Percentiles rank a stretch among this genome's conserved stretches.
Evolutionary conservation across 2,888 invertebrate species (phyloP).

Genomic region (Philaethria dido): DNA sequence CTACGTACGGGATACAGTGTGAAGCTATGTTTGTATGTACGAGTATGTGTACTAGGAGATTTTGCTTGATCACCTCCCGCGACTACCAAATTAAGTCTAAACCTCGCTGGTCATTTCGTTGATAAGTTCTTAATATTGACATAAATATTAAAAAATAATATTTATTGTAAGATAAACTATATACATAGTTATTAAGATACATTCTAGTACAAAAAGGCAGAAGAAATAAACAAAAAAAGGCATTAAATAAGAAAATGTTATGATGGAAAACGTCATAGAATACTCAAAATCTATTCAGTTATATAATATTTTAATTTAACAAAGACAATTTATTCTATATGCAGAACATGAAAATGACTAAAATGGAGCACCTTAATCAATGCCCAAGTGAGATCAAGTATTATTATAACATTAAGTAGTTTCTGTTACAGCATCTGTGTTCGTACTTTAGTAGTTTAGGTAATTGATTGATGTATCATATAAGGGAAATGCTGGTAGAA

Average conservation of each 20-base stretch:
- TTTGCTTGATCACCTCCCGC: too few species aligned
- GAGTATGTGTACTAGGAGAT: too few species aligned
- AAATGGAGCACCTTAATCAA: neutral
- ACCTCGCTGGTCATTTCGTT: too few species aligned
- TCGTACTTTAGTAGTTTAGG: slow-evolving; percentile 15
- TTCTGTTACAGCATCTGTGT: slow-evolving; percentile 1
- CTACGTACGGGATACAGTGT: too few species aligned
- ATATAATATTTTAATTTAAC: neutral
- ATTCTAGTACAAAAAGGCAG: too few species aligned
- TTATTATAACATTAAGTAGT: slow-evolving; percentile 9
- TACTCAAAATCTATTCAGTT: neutral
- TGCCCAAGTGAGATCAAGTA: slow-evolving; percentile 1
- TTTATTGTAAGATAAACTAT: too few species aligned
- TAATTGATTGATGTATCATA: slow-evolving; percentile 15
- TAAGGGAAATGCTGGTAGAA: neutral
- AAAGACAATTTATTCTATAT: neutral
- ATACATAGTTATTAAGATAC: too few species aligned
- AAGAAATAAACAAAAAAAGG: neutral
- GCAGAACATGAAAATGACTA: neutral
- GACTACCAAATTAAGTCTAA: too few species aligned
- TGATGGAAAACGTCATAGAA: neutral
- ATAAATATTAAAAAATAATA: too few species aligned
- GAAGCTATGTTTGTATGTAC: too few species aligned
- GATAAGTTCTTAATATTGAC: too few species aligned
- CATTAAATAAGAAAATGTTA: neutral